Percentiles rank a stretch among this genome's conserved stretches.
These are phyloP conservation scores for Lasioglossum morio DNA, from an alignment of 2,888 invertebrate species.

Conservation along the genomic window DNA sequence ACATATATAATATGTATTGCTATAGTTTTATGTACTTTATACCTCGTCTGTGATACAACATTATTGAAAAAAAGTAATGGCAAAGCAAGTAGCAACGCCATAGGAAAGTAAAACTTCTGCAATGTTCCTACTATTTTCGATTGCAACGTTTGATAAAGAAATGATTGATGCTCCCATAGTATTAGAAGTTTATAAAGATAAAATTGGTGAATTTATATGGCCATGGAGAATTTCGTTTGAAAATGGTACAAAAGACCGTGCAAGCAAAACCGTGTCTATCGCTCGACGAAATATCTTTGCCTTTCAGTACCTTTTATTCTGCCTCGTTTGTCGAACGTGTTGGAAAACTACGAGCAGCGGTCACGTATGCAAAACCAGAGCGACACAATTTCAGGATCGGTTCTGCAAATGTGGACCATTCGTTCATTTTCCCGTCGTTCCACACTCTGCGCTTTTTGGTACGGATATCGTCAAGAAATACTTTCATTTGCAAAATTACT, in stretches of 20 bases:
- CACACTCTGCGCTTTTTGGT: slow-evolving; percentile 6
- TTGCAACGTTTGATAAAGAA: neutral
- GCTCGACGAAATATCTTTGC: slow-evolving; percentile 19
- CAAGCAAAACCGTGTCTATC: slow-evolving; percentile 9
- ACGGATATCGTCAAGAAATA: neutral
- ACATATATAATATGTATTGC: no score
- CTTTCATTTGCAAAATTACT: neutral
- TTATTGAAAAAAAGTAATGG: neutral
- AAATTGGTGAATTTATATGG: neutral
- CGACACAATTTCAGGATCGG: slow-evolving; percentile 57
- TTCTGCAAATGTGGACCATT: slow-evolving; percentile 21
- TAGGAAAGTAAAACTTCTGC: neutral
- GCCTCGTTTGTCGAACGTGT: slow-evolving; percentile 28
- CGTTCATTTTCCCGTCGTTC: slow-evolving; percentile 24
- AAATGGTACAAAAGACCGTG: slow-evolving; percentile 17
- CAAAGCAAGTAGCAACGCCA: no score
- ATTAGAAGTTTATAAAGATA: neutral
- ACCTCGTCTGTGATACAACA: neutral
- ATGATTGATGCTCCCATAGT: neutral
- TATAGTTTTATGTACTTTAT: no score
- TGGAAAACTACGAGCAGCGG: slow-evolving; percentile 47
- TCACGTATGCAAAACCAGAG: slow-evolving; percentile 54
- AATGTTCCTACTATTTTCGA: neutral
- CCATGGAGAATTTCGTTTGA: neutral
- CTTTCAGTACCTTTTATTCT: slow-evolving; percentile 17